Percentiles rank a stretch among this genome's conserved stretches.
Evolutionary conservation across 2,888 invertebrate genomes (phyloP).

Genomic region (Callimorpha dominula): DNA sequence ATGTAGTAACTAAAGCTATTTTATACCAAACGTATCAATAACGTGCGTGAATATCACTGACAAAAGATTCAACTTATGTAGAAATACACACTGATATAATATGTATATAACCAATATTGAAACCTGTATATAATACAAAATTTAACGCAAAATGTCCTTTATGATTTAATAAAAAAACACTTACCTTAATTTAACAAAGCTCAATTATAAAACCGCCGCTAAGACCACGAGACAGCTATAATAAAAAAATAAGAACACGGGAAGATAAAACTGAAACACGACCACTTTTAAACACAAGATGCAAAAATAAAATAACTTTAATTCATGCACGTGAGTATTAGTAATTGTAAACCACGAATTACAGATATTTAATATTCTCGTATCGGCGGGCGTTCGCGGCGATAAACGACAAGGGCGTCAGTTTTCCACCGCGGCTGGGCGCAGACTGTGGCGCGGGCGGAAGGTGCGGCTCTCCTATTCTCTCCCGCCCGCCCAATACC

Average conservation of each 20-base stretch:
- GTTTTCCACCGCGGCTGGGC: constrained; percentile 41
- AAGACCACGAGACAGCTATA: constrained; percentile 29
- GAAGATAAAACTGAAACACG: constrained; percentile 38
- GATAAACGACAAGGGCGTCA: constrained; percentile 31
- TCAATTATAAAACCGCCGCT: constrained; percentile 44
- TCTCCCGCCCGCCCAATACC: constrained; percentile 66
- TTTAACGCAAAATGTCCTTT: constrained; percentile 5
- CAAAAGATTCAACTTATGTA: background rate
- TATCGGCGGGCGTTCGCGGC: constrained; percentile 37
- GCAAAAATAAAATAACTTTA: constrained; percentile 17
- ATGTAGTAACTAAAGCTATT: background rate
- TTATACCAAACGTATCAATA: background rate
- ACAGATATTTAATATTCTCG: constrained; percentile 22
- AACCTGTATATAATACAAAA: background rate
- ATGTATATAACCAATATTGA: background rate
- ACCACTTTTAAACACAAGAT: constrained; percentile 39
- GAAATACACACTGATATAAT: background rate
- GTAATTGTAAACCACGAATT: constrained; percentile 50
- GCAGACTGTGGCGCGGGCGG: constrained; percentile 70
- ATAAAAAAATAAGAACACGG: constrained; percentile 30
- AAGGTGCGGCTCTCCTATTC: constrained; percentile 54
- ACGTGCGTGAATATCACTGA: background rate
- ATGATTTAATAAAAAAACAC: constrained; percentile 28
- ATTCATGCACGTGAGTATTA: constrained; percentile 26
- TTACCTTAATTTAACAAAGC: constrained; percentile 53